Base-by-base conservation (phyloP, 2,888 invertebrate species). In the Parnassius mnemosyne region DNA sequence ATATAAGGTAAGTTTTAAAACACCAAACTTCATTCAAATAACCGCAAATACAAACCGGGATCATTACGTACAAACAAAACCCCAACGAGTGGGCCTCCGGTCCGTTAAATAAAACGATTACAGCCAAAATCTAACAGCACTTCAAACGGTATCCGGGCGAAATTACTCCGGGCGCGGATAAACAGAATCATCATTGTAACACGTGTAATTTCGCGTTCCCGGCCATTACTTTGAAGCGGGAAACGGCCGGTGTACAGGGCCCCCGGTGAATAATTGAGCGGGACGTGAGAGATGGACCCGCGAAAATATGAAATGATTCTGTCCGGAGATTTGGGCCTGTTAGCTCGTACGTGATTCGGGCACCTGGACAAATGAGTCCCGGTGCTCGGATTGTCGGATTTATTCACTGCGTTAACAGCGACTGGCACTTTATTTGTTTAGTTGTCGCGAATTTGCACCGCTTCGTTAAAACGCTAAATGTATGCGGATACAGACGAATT, bases 221-320 rank as follows among this genome's bases (percentile, higher is more conserved):
- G 49, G 80, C 79, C 87, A 84, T 89, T 87, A 88, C 87, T 86
- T 79, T 77, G 78, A 13, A 77, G 79, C 79, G 81, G 82, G 76
- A 74, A 76, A 66, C 65, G 57, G 65, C 66, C 73, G 66, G 68
- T 49, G 49, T 69, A 71, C 70, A 66, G 66, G 72, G 34, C 60
- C 68, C 74, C 78, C 73, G 73, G 81, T 89, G 86, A 89, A 87
- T 89, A 87, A 89, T 87, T 87, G 84, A 87, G 83, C 79, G 75
- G 74, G 73, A 69, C 70, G 79, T 83, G 85, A 85, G 83, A 85
- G 84, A 86, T 84, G 84, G 81, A 85, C 81, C 78, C 74, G 80
- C 73, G 83, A 83, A 87, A 88, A 86, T 89, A 88, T 89, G 87
- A 86, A 86, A 87, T 85, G 87, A 81, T 83, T 81, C 80, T 81